Base-by-base conservation (phyloP, 2,888 invertebrate genomes). In the Netelia virgata region DNA sequence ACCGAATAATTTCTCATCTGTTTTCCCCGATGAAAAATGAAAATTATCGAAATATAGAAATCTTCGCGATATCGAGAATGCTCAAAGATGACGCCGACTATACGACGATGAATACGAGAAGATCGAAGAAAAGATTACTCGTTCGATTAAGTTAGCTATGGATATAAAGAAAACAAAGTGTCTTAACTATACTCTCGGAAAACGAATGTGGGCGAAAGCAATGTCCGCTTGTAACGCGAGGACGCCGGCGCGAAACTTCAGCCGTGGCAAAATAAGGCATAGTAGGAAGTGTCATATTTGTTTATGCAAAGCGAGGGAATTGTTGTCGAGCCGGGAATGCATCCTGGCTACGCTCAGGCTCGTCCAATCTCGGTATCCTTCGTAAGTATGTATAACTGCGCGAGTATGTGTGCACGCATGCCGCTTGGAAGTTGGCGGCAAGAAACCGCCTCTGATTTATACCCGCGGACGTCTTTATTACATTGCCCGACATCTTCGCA, bases 261-360 rank as follows among this genome's bases (percentile, higher is more conserved):
- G 68, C 23, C 28, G 82, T 66, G 70, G 23, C 23, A 18, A 78
- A 68, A 28, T 28, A 28, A 53, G 53, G 50, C 23, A 77, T 18
- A 86, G 83, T 86, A 88, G 90, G 89, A 90, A 91, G 88, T 89
- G 89, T 90, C 90, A 90, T 90, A 90, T 90, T 90, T 91, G 89
- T 90, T 90, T 89, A 89, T 88, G 89, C 87, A 88, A 88, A 89
- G 83, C 83, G 85, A 70, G 11, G 69, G 82, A 87, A 87, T 88
- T 76, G 86, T 84, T 83, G 86, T 78, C 86, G 75, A 55, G 55
- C 28, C 28, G 43, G 63, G 73, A 10, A 64, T 78, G 43, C 53
- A 78, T 68, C 68, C 28, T 41, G 59, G 57, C 28, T 55, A 23
- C 28, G 41, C 41, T 23, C 20, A 20, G 41, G 28, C 2, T 16